Evolutionary conservation across 2,888 invertebrate genomes (phyloP).

Genomic region (Ophion ventricosus): DNA sequence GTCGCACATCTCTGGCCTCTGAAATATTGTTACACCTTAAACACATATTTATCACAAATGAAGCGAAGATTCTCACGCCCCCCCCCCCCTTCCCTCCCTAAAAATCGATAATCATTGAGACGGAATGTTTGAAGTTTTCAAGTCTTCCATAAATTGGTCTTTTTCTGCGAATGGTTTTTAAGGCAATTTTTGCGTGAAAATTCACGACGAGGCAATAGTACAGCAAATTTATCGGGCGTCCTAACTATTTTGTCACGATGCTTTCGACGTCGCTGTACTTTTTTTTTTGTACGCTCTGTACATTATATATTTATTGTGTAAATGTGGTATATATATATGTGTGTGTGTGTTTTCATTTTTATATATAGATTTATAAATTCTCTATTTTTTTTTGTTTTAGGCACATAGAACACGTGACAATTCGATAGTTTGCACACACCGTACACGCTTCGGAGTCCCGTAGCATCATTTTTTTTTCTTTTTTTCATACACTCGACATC

Average conservation of each 20-base stretch:
- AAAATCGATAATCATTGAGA: background rate
- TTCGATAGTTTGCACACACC: conserved; percentile 72
- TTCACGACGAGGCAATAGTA: conserved; percentile 61
- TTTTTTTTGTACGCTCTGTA: conserved; percentile 59
- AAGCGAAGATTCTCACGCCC: background rate
- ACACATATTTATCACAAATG: background rate
- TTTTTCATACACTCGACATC: background rate
- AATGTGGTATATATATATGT: conserved; percentile 38
- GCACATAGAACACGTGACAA: conserved; percentile 81
- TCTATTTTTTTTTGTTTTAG: conserved; percentile 73
- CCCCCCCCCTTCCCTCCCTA: background rate
- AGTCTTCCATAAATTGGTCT: background rate
- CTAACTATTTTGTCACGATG: conserved; percentile 24
- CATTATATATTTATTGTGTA: conserved; percentile 50
- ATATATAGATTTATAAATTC: conserved; percentile 65
- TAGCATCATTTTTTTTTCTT: background rate
- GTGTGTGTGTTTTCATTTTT: conserved; percentile 37
- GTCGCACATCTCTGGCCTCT: background rate
- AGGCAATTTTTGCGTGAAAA: background rate
- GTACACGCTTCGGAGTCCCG: conserved; percentile 54
- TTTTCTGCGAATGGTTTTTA: background rate
- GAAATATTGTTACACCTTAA: background rate
- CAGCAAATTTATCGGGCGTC: conserved; percentile 34
- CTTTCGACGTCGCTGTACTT: conserved; percentile 4
- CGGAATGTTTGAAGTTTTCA: background rate